Percentiles rank a stretch among this genome's conserved stretches.
Conservation (phyloP, 2,888 invertebrate species). For the Hipparchia sbordonii region DNA sequence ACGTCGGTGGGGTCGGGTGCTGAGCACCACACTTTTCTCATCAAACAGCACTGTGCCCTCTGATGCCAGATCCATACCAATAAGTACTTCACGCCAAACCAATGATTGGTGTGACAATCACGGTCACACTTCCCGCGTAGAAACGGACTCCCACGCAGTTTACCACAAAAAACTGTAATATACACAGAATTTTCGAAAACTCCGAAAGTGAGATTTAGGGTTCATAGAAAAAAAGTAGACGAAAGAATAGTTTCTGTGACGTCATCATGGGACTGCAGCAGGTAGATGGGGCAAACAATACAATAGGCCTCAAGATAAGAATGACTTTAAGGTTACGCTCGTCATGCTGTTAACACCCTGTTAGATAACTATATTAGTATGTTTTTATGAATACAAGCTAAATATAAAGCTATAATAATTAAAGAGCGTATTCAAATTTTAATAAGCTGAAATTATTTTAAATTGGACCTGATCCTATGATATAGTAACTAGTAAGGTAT, state of each 20-base stretch:
- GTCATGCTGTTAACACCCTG: not conserved
- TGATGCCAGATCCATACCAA: conserved; percentile 60
- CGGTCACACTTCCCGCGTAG: conserved; percentile 68
- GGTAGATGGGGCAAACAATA: conserved; percentile 43
- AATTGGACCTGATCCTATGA: too few species aligned
- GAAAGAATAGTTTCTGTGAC: conserved; percentile 37
- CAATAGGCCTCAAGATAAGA: conserved; percentile 24
- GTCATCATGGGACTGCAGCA: conserved; percentile 43
- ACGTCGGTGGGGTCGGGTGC: conserved; percentile 73
- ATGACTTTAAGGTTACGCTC: not conserved
- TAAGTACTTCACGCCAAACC: conserved; percentile 66
- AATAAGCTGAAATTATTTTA: too few species aligned
- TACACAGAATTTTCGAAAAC: conserved; percentile 50
- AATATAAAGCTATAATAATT: too few species aligned
- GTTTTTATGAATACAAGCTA: too few species aligned
- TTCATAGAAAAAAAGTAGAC: conserved; percentile 56
- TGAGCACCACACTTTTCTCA: conserved; percentile 70
- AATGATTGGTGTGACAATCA: conserved; percentile 50
- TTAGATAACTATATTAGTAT: too few species aligned
- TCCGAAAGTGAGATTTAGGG: conserved; percentile 60
- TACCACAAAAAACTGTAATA: conserved; percentile 41
- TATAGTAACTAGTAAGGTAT: too few species aligned
- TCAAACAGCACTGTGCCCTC: conserved; percentile 55
- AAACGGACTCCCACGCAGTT: conserved; percentile 65
- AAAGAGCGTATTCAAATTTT: too few species aligned